Base-by-base conservation (phyloP, 2,888 invertebrate genomes). In the Odontomyia ornata region DNA sequence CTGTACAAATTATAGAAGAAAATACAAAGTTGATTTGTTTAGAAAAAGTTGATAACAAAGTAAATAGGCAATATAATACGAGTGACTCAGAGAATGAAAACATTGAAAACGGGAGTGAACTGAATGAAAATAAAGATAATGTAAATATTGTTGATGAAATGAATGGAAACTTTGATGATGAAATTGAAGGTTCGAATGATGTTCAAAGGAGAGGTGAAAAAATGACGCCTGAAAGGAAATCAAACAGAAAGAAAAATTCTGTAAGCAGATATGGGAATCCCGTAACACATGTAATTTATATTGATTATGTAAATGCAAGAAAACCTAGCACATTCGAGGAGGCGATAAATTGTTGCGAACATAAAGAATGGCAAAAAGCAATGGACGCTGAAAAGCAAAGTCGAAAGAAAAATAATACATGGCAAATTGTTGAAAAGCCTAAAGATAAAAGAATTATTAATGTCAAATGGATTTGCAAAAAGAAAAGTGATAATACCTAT, bases 371-470 rank as follows among this genome's bases (percentile, higher is more conserved):
- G 76, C 79, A 80, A 65, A 67, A 81, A 79, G 83, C 83, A 15
- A 83, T 83, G 81, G 77, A 83, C 25, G 52, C 67, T 3, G 83
- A 84, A 80, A 82, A 83, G 30, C 77, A 81, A 25, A 82, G 82
- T 56, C 76, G 83, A 76, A 76, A 79, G 47, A 80, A 81, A 79
- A 83, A 83, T 76, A 79, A 83, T 27, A 83, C 83, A 28, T 83
- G 83, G 83, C 75, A 78, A 80, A 28, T 83, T 75, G 80, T 81
- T 56, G 79, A 80, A 1, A 79, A 73, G 46, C 82, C 82, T 73
- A 76, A 80, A 79, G 79, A 80, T 76, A 80, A 82, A 81, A 80
- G 81, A 15, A 76, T 81, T 11, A 79, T 83, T 28, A 81, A 82
- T 80, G 81, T 81, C 0, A 83, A 82, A 67, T 83, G 82, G 82